Conservation (phyloP, 1,140 invertebrate species). For the Achroia grisella region DNA sequence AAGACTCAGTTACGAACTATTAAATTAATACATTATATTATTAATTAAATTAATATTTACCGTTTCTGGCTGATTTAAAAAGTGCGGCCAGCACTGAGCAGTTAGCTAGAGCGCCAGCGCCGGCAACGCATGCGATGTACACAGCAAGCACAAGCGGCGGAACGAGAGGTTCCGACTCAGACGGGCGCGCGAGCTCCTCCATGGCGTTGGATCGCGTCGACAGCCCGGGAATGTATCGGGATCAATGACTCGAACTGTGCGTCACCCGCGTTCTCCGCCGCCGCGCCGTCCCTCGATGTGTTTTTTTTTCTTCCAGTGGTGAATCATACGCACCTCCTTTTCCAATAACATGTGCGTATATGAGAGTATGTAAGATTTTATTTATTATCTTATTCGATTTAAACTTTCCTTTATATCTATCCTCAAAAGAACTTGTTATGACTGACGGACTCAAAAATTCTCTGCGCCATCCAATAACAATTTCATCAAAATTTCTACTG, state of each 20-base stretch:
- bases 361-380: conserved; percentile 20
- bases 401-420: too few species aligned
- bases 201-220: conserved; percentile 36
- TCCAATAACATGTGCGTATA: conserved; percentile 45
- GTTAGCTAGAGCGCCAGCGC: conserved; percentile 48
- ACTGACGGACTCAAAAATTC: too few species aligned
- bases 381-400: too few species aligned
- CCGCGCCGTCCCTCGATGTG: conserved; percentile 45
- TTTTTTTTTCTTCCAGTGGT: conserved; percentile 51
- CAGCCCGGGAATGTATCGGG: conserved; percentile 50
- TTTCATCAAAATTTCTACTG: too few species aligned
- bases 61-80: conserved; percentile 42
- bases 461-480: too few species aligned
- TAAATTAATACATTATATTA: too few species aligned
- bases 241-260: conserved; percentile 57
- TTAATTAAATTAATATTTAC: conserved; percentile 18
- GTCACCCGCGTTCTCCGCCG: conserved; percentile 58
- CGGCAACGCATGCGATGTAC: conserved; percentile 46
- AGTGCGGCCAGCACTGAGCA: conserved; percentile 49
- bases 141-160: conserved; percentile 44
- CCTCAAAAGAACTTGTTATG: too few species aligned
- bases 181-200: conserved; percentile 28
- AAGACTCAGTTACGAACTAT: too few species aligned
- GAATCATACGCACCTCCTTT: conserved; percentile 43
- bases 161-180: conserved; percentile 30